Percentiles rank a stretch among this genome's conserved stretches.
These are phyloP conservation scores for Rhinophrynus dorsalis DNA, from an alignment of 2,797 vertebrate genomes.

Conservation along the genomic window DNA sequence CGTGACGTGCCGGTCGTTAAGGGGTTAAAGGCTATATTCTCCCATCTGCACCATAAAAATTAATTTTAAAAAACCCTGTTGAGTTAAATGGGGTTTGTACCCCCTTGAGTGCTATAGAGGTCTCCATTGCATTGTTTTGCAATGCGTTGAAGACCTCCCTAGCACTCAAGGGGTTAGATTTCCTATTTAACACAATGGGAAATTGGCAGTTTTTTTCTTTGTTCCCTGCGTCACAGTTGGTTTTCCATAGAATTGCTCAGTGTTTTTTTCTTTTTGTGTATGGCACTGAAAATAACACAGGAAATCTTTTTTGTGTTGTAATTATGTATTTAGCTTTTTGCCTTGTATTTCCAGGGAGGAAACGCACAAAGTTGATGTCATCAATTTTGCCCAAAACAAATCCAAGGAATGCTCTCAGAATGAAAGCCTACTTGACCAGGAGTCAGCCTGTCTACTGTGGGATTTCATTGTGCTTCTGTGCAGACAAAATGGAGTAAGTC, in stretches of 20 bases:
- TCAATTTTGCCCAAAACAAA: slow-evolving; percentile 95
- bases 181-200: not conserved
- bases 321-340: not conserved
- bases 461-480: slow-evolving; percentile 91
- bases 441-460: slow-evolving; percentile 92
- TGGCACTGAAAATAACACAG: no score
- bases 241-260: not conserved
- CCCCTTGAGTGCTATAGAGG: no score
- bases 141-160: no score
- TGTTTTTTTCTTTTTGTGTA: not conserved
- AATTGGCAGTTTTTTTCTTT: not conserved
- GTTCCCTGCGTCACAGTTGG: no score
- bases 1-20: no score
- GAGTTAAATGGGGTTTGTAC: no score
- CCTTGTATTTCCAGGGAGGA: slow-evolving; percentile 75
- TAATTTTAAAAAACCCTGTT: no score
- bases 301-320: no score
- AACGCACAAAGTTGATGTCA: slow-evolving; percentile 98
- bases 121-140: no score
- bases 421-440: slow-evolving; percentile 85
- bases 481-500: slow-evolving; percentile 91
- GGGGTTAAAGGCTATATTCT: no score
- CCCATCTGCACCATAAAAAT: no score
- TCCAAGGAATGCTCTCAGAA: slow-evolving; percentile 82
- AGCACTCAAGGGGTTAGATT: no score